Evolutionary conservation across 92 coral and sea anemone genomes (phyloP).

Genomic region (Ricordea florida): DNA sequence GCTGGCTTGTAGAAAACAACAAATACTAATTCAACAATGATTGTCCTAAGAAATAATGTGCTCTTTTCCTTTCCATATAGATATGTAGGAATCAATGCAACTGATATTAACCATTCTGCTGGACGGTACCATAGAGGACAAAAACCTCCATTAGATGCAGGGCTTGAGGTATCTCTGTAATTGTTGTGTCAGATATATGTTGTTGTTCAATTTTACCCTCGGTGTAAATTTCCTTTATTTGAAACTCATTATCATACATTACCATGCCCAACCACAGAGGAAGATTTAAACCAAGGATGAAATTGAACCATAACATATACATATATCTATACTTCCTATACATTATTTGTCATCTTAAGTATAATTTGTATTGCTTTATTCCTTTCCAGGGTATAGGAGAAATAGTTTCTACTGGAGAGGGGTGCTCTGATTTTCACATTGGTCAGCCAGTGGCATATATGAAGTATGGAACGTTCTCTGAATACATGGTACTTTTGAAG

Average conservation of each 20-base stretch:
- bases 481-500: slow-evolving; percentile 66
- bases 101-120: slow-evolving; percentile 85
- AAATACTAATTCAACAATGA: background rate
- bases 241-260: too few species aligned
- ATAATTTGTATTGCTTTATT: background rate
- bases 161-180: slow-evolving; percentile 80
- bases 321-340: background rate
- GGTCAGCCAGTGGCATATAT: slow-evolving; percentile 78
- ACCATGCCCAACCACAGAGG: too few species aligned
- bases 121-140: slow-evolving; percentile 75
- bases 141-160: slow-evolving; percentile 82
- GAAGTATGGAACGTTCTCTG: slow-evolving; percentile 73
- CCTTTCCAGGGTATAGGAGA: slow-evolving; percentile 72
- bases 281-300: too few species aligned
- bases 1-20: too few species aligned
- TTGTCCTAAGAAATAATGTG: background rate
- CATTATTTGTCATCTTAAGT: background rate
- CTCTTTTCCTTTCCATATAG: slow-evolving; percentile 11
- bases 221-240: too few species aligned
- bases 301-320: too few species aligned
- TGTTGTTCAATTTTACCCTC: too few species aligned
- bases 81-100: slow-evolving; percentile 84
- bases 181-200: too few species aligned
- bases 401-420: slow-evolving; percentile 69
- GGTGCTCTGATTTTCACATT: slow-evolving; percentile 39